Base-by-base conservation (phyloP, 2,797 vertebrate genomes). In the Sebastes trivittatus region DNA sequence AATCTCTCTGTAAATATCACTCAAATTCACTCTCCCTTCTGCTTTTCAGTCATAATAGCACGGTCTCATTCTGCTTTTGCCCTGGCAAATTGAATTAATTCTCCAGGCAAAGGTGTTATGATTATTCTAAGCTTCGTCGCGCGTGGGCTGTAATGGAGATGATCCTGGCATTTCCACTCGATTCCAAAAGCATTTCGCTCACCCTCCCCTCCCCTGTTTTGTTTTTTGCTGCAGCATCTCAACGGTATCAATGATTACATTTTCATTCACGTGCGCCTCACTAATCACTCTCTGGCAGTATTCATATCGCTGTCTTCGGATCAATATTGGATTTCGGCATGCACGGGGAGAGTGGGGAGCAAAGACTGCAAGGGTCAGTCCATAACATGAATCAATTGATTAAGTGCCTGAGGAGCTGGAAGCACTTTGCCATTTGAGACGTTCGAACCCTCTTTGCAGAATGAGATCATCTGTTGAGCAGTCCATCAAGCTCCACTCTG, bases 1-100 rank as follows among this genome's bases (percentile, higher is more conserved):
- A 94, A 95, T 95, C 92, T 90, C 81, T 88, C 82, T 87, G 91
- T 93, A 94, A 94, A 95, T 94, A 93, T 93, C 92, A 84, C 80
- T 87, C 87, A 93, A 86, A 92, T 84, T 87, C 88, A 74, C 75
- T 76, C 74, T 73, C 38, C 83, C 77, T 30, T 85, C 78, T 79
- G 84, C 87, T 87, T 81, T 91, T 83, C 76, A 27, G 64, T 85
- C 72, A 72, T 90, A 88, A 88, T 87, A 82, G 80, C 55, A n/a
- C 10, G 58, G 74, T 90, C 88, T 92, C 89, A 80, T 88, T 91
- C 77, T 78, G 87, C 81, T 88, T 46, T 56, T 87, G 78, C 74
- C 73, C 71, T 14, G 70, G 86, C 56, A 89, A 93, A 92, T 92
- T 88, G 72, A 93, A 93, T 92, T 90, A 83, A 90, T 92, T 89